Conservation (phyloP, 2,113 vertebrate genomes). For the Dolichotis patagonum region DNA sequence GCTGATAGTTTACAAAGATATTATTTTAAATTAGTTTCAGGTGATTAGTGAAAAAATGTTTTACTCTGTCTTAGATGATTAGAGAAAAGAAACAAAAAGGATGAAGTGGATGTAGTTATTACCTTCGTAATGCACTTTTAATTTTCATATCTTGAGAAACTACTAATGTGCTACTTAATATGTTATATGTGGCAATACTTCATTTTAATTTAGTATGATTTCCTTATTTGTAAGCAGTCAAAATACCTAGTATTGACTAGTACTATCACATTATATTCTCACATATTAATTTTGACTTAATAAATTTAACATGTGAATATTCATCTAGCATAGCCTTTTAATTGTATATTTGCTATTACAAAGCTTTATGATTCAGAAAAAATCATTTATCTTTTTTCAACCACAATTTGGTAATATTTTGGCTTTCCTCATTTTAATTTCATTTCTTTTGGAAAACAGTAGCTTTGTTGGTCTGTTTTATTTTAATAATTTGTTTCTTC, state of each 20-base stretch:
- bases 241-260: not conserved
- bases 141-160: not conserved
- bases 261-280: not conserved
- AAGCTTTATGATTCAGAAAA: not conserved
- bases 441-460: not conserved
- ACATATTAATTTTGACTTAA: not conserved
- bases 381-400: not conserved
- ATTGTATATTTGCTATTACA: not conserved
- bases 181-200: not conserved
- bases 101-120: not conserved
- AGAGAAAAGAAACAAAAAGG: not conserved
- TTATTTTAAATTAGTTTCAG: conserved; percentile 52
- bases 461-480: not conserved
- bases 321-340: not conserved
- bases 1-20: not conserved
- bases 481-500: not conserved
- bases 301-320: not conserved
- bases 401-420: not conserved
- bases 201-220: not conserved
- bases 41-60: not conserved
- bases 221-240: not conserved
- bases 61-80: not conserved
- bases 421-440: not conserved
- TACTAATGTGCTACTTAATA: not conserved
- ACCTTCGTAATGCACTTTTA: conserved; percentile 7